Conservation (phyloP, 2,113 vertebrate genomes). For the Chunga burmeisteri region DNA sequence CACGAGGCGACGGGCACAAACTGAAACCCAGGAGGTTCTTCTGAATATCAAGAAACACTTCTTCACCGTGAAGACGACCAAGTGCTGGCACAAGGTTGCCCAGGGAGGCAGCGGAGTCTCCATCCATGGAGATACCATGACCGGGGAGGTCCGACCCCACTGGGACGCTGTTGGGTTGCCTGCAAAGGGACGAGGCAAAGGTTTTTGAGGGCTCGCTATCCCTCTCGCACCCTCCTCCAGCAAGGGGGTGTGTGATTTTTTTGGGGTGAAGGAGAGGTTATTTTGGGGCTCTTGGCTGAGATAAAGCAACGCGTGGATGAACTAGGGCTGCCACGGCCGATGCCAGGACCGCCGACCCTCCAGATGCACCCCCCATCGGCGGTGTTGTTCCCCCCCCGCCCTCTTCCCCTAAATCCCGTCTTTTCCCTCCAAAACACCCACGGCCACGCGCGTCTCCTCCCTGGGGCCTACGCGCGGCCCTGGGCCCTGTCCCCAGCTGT, state of each 20-base stretch:
- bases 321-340: neutral
- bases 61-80: neutral
- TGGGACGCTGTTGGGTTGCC: neutral
- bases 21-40: neutral
- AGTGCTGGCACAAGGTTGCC: neutral
- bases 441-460: accelerated
- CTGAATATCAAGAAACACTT: neutral
- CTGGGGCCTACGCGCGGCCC: accelerated
- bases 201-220: neutral
- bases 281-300: neutral
- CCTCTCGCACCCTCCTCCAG: neutral
- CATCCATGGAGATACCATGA: neutral
- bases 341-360: accelerated
- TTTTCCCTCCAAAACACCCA: neutral
- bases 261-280: neutral
- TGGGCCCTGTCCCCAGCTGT: neutral
- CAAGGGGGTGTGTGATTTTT: neutral
- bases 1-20: accelerated
- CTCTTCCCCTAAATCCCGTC: neutral
- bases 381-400: accelerated
- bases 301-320: neutral
- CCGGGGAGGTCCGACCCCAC: neutral
- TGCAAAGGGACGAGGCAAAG: neutral
- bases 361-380: accelerated
- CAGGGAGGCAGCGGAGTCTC: neutral